A percentile compares a stretch with the other conserved stretches of the same genome.
Evolutionary conservation across 2,888 invertebrate species (phyloP).

Genomic region (Ochlodes sylvanus): DNA sequence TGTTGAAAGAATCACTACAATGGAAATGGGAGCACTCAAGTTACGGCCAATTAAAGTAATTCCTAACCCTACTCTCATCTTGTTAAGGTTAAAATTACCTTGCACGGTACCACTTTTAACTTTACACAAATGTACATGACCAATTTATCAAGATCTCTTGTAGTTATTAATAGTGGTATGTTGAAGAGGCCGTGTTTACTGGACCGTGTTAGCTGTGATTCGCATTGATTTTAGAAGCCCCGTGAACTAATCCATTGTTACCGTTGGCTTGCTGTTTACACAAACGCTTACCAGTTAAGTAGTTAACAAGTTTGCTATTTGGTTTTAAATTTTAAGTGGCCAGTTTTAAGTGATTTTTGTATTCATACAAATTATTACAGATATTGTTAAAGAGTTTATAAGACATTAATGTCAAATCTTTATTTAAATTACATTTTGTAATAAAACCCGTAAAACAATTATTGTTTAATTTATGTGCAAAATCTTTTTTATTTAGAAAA

Average conservation of each 20-base stretch:
- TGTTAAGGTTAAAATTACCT: conserved; percentile 52
- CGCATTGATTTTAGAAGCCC: conserved; percentile 81
- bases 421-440: no score
- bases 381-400: no score
- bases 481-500: no score
- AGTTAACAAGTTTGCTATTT: conserved; percentile 64
- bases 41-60: conserved; percentile 36
- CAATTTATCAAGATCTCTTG: conserved; percentile 44
- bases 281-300: conserved; percentile 80
- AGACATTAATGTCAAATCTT: no score
- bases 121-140: conserved; percentile 47
- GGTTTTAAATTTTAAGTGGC: conserved; percentile 23
- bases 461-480: no score
- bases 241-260: conserved; percentile 73
- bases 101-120: conserved; percentile 45
- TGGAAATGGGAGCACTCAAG: conserved; percentile 49
- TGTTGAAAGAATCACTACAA: conserved; percentile 65
- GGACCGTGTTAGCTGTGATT: conserved; percentile 57
- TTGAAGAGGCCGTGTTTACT: conserved; percentile 49
- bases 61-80: conserved; percentile 40
- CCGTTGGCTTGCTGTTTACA: conserved; percentile 76
- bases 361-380: no score
- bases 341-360: not conserved
- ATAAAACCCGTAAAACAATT: no score
- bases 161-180: conserved; percentile 39